Base-by-base conservation (phyloP, 2,888 invertebrate genomes). In the Hecatera dysodea region DNA sequence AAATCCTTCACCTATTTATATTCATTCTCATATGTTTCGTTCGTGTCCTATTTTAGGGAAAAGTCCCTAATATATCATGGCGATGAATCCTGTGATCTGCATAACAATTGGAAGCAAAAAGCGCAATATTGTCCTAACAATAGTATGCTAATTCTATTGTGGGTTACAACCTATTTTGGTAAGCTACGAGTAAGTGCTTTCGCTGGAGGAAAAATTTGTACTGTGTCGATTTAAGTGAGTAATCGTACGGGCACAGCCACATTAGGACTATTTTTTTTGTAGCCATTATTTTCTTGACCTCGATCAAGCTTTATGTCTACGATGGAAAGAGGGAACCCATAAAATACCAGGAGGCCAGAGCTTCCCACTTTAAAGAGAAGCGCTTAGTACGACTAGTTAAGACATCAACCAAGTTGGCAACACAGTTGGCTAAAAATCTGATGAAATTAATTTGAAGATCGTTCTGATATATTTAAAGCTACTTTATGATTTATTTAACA, bases 91-190 rank as follows among this genome's bases (percentile, higher is more conserved):
- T 63, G 72, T 81, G 80, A 76, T 88, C 78, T 86, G 78, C 84
- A 85, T 86, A 82, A 83, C 82, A 87, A 88, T 81, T 63, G 57
- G 59, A 44, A 50, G 39, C 29, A 69, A 84, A 81, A 83, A 61
- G 64, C 72, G 70, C 80, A 86, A 86, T 83, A 85, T 86, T 83
- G 67, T 63, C 57, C 67, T 60, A 75, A 74, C 73, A 82, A 80
- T 69, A 73, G 62, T 84, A 87, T 87, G 85, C 80, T 83, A 89
- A 86, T 87, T 78, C 60, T 72, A 74, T 77, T 70, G 62, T 78
- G 63, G 53, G 75, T 55, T 52, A 29, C 56, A 56, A 71, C 63
- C 60, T 70, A 67, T 77, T 75, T 82, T 75, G 64, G 72, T 70
- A 68, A 70, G 46, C 36, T 78, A 80, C n/a, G n/a, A n/a, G n/a